Evolutionary conservation across 2,888 invertebrate genomes (phyloP).

Genomic region (Zootermopsis nevadensis): DNA sequence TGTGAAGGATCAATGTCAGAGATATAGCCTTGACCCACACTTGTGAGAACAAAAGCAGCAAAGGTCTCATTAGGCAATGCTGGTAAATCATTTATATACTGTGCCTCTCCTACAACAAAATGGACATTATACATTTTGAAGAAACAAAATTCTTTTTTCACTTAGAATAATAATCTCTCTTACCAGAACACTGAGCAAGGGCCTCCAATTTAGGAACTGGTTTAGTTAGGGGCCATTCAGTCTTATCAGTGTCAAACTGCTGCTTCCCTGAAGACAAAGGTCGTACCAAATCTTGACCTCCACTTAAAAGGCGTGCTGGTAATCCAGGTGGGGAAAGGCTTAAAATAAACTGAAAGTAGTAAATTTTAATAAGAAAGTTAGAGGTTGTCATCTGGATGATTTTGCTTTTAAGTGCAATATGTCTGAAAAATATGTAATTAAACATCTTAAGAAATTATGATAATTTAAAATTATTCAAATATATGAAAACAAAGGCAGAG

Average conservation of each 20-base stretch:
- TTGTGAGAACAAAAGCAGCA: slow-evolving; percentile 77
- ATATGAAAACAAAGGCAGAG: too few relatives aligned
- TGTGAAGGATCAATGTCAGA: slow-evolving; percentile 71
- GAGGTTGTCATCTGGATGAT: too few relatives aligned
- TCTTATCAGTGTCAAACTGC: slow-evolving; percentile 75
- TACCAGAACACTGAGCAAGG: slow-evolving; percentile 67
- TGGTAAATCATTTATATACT: slow-evolving; percentile 81
- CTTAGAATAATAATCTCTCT: neutral
- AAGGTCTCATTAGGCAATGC: slow-evolving; percentile 74
- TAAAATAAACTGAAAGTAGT: slow-evolving; percentile 67
- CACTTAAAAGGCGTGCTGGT: slow-evolving; percentile 62
- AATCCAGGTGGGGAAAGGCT: slow-evolving; percentile 65
- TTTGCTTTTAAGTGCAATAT: too few relatives aligned
- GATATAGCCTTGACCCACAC: slow-evolving; percentile 70
- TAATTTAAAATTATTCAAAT: too few relatives aligned
- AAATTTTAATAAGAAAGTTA: too few relatives aligned
- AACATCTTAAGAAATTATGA: too few relatives aligned
- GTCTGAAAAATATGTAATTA: too few relatives aligned
- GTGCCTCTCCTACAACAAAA: slow-evolving; percentile 74
- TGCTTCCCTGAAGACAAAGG: slow-evolving; percentile 76
- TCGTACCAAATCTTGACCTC: slow-evolving; percentile 71
- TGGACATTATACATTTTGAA: neutral
- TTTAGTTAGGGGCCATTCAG: slow-evolving; percentile 79
- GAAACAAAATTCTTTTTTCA: neutral
- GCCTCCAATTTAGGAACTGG: slow-evolving; percentile 82